Conservation (phyloP, 2,113 vertebrate genomes). For the Bujurquina vittata region DNA sequence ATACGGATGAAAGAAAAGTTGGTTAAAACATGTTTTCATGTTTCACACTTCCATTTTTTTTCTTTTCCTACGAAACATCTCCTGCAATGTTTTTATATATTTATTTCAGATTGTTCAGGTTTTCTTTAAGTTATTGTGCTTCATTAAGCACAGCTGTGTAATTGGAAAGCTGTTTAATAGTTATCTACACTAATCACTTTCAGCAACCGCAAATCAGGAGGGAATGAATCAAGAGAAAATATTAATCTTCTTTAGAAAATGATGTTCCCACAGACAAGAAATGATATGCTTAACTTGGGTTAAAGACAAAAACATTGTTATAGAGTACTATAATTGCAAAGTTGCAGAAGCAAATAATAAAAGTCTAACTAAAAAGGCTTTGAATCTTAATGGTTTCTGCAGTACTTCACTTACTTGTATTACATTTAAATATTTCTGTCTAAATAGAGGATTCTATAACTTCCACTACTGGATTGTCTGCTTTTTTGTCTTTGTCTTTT, state of each 20-base stretch:
- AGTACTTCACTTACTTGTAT: neutral
- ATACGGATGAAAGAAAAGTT: neutral
- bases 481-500: neutral
- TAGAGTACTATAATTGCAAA: neutral
- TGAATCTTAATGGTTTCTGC: neutral
- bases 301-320: neutral
- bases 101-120: neutral
- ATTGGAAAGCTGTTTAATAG: neutral
- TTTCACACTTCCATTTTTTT: neutral
- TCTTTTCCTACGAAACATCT: neutral
- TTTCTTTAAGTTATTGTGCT: neutral
- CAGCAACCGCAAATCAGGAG: neutral
- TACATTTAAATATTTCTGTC: neutral
- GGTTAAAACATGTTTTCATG: neutral
- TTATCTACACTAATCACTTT: conserved; percentile 2
- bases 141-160: neutral
- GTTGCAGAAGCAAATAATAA: neutral
- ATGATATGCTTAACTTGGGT: neutral
- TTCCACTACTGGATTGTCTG: neutral
- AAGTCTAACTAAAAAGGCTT: neutral
- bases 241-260: conserved; percentile 9
- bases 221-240: conserved; percentile 7
- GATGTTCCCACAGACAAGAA: neutral
- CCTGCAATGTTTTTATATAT: neutral
- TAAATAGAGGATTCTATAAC: neutral